A percentile compares a stretch with the other conserved stretches of the same genome.
These are phyloP conservation scores for Cecidostiba fungosa DNA, from an alignment of 2,888 invertebrate genomes.

Conservation along the genomic window DNA sequence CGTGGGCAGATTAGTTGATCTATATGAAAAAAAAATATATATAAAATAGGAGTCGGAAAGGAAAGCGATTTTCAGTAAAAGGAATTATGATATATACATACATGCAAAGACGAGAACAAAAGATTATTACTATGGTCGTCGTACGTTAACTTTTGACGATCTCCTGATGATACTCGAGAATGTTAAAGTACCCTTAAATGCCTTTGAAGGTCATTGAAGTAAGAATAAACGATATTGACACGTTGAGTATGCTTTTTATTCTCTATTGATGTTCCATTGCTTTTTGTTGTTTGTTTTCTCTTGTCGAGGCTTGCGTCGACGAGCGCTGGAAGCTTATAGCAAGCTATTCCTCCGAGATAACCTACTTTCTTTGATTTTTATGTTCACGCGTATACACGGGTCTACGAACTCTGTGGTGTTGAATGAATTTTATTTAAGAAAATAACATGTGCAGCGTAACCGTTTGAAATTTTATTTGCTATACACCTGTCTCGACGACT, in stretches of 20 bases:
- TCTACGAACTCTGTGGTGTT: neutral
- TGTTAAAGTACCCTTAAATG: constrained; percentile 67
- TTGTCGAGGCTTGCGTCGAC: constrained; percentile 15
- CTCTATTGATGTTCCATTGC: neutral
- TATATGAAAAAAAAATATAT: neutral
- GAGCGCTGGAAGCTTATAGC: constrained; percentile 20
- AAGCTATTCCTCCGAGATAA: neutral
- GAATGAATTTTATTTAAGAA: constrained; percentile 21
- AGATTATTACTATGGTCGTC: constrained; percentile 44
- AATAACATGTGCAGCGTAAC: neutral
- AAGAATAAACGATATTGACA: constrained; percentile 72
- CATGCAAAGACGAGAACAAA: neutral
- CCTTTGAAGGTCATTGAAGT: constrained; percentile 69
- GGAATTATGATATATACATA: neutral
- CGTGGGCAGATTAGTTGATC: neutral
- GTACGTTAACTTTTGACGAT: constrained; percentile 63
- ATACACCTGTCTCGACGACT: neutral
- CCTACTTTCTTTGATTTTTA: neutral
- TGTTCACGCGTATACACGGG: neutral
- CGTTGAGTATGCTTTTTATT: constrained; percentile 63
- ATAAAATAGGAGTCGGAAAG: neutral
- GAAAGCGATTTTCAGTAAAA: neutral
- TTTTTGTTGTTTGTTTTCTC: neutral
- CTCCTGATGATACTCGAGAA: constrained; percentile 69
- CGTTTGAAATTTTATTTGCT: neutral